Evolutionary conservation across 2,888 invertebrate genomes (phyloP), one percentile per base, ranked within the genome.

Genomic region (Microctonus brassicae): DNA sequence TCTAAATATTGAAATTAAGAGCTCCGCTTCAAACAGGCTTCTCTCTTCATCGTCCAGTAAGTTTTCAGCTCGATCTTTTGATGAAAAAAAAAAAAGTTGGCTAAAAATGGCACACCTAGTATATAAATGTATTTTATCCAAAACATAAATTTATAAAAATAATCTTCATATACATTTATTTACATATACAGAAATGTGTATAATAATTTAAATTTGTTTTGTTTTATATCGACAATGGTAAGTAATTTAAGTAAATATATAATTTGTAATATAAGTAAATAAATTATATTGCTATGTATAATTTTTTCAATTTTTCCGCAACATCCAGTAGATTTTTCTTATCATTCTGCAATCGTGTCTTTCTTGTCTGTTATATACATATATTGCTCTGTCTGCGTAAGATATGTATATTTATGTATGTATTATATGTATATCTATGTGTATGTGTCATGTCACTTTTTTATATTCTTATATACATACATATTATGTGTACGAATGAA

Each of bases 401-500:
- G 36, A 9, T n/a, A 39, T 39, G 39, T 39, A 39, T 39, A 39
- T 39, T 53, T n/a, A n/a, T n/a, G 11, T 53, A 24, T 24, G 22
- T 53, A 53, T 53, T 53, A 24, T 53, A 22, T 24, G 4, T 33
- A 9, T 6, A 33, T 58, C 6, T 10, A 13, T 0, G 20, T 22
- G 20, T 22, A 58, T 36, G 17, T 68, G 33, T 39, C 42, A 39
- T 53, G 47, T 33, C 13, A 55, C 9, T 63, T 52, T 61, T 42
- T 63, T 65, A 53, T 63, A 42, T 63, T 52, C 26, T 58, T 52
- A 58, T 55, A 39, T 53, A 34, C 22, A 67, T 57, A 67, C 65
- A 64, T 60, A 70, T 71, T 36, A 58, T n/a, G n/a, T 53, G 64
- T 53, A 68, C 55, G 36, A 66, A 71, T 68, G 66, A 73, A 64